Base-by-base conservation (phyloP, 2,797 vertebrate species). In the Tympanoctomys barrerae region DNA sequence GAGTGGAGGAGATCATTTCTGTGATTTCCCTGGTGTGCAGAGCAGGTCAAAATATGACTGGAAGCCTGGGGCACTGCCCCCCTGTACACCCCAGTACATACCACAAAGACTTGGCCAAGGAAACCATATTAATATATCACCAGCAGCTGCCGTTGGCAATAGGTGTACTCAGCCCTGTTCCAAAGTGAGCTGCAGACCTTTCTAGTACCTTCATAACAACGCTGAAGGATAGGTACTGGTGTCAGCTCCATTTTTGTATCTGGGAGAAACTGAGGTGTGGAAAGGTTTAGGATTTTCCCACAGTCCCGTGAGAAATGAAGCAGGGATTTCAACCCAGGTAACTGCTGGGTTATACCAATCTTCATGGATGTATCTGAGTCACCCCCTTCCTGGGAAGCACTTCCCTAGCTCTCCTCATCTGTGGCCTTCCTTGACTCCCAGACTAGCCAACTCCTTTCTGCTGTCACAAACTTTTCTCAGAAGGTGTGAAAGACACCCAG, bases 61-160 rank as follows among this genome's bases (percentile, higher is more conserved):
- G 19, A 19, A 81, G 11, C 49, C 46, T 49, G 1, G 28, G 42
- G 33, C 5, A 10, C 42, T 70, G 2, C 54, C 4, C 62, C 33
- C 36, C 0, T 1, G 9, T 10, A 16, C 33, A 1, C 62, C 33
- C 36, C 0, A 1, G 9, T 10, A 16, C 33, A 0, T 24, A 3
- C n/a, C 10, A n/a, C 19, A 4, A 59, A 87, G 71, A 19, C 39
- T 64, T 39, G 54, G 24, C 33, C 24, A 9, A 24, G 62, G 42
- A 87, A 52, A 7, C 66, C 33, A 1, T 66, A 2, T 26, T 7
- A 62, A 19, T 71, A 0, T 10, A 4, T 21, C 18, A 22, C 54
- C 14, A 12, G 24, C 9, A 78, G 81, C 54, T 62, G 2, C 68
- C 2, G 0, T 26, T 36, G 33, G 12, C 1, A 3, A 7, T 22